Evolutionary conservation across 1,140 invertebrate genomes (phyloP).

Genomic region (Temnothorax curvispinosus): DNA sequence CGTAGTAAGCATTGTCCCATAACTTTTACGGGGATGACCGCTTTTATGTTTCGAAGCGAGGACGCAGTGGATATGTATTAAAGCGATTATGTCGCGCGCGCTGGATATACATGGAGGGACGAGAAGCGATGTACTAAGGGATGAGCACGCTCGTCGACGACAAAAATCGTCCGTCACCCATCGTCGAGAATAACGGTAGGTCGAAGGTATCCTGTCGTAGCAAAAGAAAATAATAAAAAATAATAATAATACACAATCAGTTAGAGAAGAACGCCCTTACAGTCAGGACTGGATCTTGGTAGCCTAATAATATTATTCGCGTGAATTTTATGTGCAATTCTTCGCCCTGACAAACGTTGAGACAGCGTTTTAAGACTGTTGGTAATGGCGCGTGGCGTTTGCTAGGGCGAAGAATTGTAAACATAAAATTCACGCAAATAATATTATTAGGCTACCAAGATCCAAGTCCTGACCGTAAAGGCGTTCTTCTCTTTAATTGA

Average conservation of each 20-base stretch:
- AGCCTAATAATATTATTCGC: too few species aligned
- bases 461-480: too few species aligned
- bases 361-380: too few species aligned
- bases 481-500: too few species aligned
- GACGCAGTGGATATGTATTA: constrained; percentile 71
- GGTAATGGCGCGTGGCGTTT: too few species aligned
- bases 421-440: too few species aligned
- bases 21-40: constrained; percentile 68
- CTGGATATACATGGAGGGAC: constrained; percentile 12
- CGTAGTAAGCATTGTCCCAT: constrained; percentile 54
- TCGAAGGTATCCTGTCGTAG: neutral
- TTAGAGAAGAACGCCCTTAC: too few species aligned
- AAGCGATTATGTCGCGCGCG: constrained; percentile 69
- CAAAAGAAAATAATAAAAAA: neutral
- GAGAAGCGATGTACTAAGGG: constrained; percentile 28
- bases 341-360: too few species aligned
- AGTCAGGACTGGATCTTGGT: too few species aligned
- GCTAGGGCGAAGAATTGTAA: too few species aligned
- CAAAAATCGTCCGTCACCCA: constrained; percentile 34
- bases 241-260: neutral
- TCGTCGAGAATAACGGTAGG: constrained; percentile 30
- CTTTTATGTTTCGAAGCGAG: constrained; percentile 64
- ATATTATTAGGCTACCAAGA: too few species aligned
- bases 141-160: constrained; percentile 30
- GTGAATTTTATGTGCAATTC: too few species aligned